These are phyloP conservation scores for Phylloscopus whistleri DNA, from an alignment of 2,113 vertebrate genomes.

Conservation along the genomic window DNA sequence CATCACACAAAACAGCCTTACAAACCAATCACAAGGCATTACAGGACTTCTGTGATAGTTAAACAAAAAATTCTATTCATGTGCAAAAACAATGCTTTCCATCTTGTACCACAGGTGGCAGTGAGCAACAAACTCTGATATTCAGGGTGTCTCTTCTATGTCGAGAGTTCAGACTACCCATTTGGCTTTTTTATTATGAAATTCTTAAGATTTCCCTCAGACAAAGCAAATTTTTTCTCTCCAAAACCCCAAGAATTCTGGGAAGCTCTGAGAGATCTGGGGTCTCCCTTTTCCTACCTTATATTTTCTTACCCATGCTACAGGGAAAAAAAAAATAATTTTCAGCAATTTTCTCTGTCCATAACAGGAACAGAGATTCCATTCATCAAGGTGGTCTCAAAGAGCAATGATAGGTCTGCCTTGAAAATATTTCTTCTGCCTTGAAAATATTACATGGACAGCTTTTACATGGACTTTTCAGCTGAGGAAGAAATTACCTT, in stretches of 20 bases:
- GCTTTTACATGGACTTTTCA: not conserved
- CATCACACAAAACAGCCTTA: slow-evolving; percentile 11
- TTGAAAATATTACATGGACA: not conserved
- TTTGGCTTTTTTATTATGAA: not conserved
- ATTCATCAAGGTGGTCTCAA: not conserved
- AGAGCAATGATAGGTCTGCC: not conserved
- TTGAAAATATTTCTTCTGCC: not conserved
- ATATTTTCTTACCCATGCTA: not conserved
- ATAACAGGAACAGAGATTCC: not conserved
- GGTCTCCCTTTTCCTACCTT: not conserved
- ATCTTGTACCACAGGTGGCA: not conserved
- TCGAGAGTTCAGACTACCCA: not conserved
- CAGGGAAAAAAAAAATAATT: not conserved
- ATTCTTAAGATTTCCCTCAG: not conserved
- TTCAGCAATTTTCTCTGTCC: not conserved
- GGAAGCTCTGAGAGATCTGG: not conserved
- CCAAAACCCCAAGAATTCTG: fast-evolving
- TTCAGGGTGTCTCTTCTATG: not conserved
- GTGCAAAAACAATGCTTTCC: slow-evolving; percentile 8
- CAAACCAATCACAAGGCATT: not conserved
- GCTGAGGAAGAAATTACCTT: not conserved
- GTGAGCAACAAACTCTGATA: not conserved
- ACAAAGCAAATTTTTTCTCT: not conserved
- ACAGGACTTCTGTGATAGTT: not conserved
- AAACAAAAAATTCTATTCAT: slow-evolving; percentile 55